These are phyloP conservation scores for Apamea anceps DNA, from an alignment of 2,888 invertebrate species.

Conservation along the genomic window DNA sequence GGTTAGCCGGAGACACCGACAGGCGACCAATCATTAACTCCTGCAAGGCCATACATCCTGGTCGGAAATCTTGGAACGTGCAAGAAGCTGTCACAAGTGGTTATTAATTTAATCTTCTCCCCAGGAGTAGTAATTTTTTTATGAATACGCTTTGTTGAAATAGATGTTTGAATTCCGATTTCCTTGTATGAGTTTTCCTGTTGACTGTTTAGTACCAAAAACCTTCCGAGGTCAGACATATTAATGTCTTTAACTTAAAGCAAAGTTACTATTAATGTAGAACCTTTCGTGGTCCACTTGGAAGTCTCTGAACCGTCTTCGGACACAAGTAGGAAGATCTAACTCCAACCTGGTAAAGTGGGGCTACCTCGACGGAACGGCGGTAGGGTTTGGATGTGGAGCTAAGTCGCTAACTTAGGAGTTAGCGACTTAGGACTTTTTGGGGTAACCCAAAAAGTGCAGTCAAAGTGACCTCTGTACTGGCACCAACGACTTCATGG, in stretches of 20 bases:
- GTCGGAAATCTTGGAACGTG: conserved; percentile 33
- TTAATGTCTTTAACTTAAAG: background rate
- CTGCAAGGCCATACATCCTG: conserved; percentile 37
- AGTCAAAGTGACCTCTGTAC: background rate
- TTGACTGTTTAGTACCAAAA: background rate
- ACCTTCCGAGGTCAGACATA: background rate
- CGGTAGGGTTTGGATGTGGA: background rate
- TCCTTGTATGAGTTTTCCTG: background rate
- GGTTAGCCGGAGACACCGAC: conserved; percentile 45
- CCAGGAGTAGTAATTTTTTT: conserved; percentile 20
- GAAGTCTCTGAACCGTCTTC: background rate
- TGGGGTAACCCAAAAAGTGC: background rate
- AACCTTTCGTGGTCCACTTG: background rate
- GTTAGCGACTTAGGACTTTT: no score
- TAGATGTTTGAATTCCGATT: background rate
- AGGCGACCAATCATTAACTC: conserved; percentile 48
- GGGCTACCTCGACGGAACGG: background rate
- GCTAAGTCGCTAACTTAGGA: background rate
- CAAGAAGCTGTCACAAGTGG: conserved; percentile 26
- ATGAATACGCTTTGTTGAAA: background rate
- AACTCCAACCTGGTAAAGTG: background rate
- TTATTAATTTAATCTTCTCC: conserved; percentile 26
- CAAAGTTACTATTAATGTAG: background rate
- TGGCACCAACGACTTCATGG: background rate
- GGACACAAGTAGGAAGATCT: background rate